These are phyloP conservation scores for Mus musculus DNA, from an alignment of 2,113 vertebrate genomes.

Conservation along the genomic window DNA sequence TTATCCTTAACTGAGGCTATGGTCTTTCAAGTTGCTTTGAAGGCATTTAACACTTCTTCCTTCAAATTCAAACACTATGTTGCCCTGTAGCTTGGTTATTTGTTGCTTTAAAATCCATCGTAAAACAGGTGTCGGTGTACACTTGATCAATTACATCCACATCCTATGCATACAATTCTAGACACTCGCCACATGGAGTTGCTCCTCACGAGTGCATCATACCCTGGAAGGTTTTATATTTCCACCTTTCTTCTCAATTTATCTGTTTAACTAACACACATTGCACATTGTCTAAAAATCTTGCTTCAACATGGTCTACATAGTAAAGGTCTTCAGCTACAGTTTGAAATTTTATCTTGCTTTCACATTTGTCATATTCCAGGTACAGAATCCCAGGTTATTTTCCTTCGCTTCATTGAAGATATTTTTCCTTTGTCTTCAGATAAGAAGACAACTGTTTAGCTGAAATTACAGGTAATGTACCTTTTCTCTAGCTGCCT, in stretches of 20 bases:
- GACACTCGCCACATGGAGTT: not conserved
- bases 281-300: not conserved
- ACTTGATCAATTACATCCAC: not conserved
- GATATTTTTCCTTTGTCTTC: not conserved
- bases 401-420: conserved; percentile 4
- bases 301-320: not conserved
- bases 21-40: conserved; percentile 32
- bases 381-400: not conserved
- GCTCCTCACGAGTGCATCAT: not conserved
- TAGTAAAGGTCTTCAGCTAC: not conserved
- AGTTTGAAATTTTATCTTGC: not conserved
- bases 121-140: not conserved
- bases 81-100: conserved; percentile 17
- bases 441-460: not conserved
- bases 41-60: not conserved
- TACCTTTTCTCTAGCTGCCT: not conserved
- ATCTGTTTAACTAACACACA: not conserved
- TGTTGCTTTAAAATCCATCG: not conserved
- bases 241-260: conserved; percentile 1
- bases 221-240: not conserved
- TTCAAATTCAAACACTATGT: not conserved
- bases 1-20: not conserved
- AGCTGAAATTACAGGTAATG: not conserved
- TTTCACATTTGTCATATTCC: conserved; percentile 6
- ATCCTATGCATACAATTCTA: not conserved